A percentile compares a stretch with the other conserved stretches of the same genome.
phyloP scores from a whole-genome alignment of 2,113 vertebrate genomes.

The Spheniscus mendiculus region DNA sequence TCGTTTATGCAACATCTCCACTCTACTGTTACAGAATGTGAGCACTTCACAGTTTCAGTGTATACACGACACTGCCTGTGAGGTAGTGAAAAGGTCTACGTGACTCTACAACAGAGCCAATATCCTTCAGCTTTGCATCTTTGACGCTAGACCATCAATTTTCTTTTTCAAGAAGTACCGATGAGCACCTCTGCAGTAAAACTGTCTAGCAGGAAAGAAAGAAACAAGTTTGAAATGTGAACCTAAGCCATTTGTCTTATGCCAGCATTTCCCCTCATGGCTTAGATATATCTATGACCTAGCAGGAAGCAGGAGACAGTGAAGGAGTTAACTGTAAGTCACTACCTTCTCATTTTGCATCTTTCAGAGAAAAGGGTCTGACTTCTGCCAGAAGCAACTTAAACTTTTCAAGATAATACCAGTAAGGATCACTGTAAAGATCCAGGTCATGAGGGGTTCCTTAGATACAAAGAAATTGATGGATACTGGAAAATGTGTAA shows the following conservation, averaged over 20 bases:
- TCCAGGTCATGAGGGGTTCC: not conserved
- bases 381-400: not conserved
- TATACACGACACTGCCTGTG: rapidly evolving
- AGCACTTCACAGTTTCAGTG: not conserved
- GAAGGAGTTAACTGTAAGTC: not conserved
- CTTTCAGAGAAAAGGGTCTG: slow-evolving; percentile 3
- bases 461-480: not conserved
- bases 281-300: not conserved
- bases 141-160: not conserved
- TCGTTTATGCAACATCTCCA: not conserved
- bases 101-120: not conserved
- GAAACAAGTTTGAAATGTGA: not conserved
- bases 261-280: not conserved
- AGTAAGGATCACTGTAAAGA: slow-evolving; percentile 5
- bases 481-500: not conserved
- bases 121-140: not conserved
- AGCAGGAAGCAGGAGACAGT: not conserved
- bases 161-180: not conserved
- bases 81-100: not conserved
- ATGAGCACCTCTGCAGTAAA: not conserved
- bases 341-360: not conserved
- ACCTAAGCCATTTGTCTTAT: not conserved
- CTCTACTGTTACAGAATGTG: not conserved
- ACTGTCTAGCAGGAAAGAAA: not conserved
- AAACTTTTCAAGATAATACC: slow-evolving; percentile 51